phyloP scores from a whole-genome alignment of 2,888 invertebrate genomes.

The Erynnis tages region DNA sequence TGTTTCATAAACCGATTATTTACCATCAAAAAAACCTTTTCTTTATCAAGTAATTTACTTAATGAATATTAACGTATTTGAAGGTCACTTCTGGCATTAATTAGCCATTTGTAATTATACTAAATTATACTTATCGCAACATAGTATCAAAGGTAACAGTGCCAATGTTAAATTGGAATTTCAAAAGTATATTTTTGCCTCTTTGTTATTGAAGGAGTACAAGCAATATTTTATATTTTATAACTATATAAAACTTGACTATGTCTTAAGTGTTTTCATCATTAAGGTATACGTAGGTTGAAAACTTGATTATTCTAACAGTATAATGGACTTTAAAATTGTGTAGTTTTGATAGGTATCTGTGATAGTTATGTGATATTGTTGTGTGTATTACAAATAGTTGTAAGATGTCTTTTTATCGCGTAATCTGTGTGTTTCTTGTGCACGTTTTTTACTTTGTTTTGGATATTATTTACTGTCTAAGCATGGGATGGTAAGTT shows the following conservation, averaged over 20 bases:
- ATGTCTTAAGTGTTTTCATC: conserved; percentile 5
- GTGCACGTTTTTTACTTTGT: neutral
- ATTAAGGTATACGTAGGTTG: conserved; percentile 2
- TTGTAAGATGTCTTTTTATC: too few relatives aligned
- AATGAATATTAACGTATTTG: neutral
- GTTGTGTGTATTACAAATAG: too few relatives aligned
- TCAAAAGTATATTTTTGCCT: neutral
- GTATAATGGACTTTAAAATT: neutral
- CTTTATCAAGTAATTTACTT: too few relatives aligned
- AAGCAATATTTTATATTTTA: neutral
- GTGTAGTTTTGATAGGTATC: neutral
- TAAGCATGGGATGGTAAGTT: conserved; percentile 14
- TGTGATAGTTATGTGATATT: too few relatives aligned
- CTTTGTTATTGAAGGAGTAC: neutral
- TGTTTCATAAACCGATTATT: neutral
- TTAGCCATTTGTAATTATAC: neutral
- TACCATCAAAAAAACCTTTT: neutral
- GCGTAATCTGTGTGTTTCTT: neutral
- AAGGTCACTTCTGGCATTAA: neutral
- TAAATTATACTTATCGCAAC: neutral
- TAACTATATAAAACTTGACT: neutral
- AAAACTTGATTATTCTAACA: neutral
- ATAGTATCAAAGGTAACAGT: neutral
- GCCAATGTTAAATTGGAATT: neutral
- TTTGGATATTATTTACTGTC: neutral